Evolutionary conservation across 2,888 invertebrate species (phyloP), one percentile per base, ranked within the genome.

Genomic region (Eupithecia insigniata): DNA sequence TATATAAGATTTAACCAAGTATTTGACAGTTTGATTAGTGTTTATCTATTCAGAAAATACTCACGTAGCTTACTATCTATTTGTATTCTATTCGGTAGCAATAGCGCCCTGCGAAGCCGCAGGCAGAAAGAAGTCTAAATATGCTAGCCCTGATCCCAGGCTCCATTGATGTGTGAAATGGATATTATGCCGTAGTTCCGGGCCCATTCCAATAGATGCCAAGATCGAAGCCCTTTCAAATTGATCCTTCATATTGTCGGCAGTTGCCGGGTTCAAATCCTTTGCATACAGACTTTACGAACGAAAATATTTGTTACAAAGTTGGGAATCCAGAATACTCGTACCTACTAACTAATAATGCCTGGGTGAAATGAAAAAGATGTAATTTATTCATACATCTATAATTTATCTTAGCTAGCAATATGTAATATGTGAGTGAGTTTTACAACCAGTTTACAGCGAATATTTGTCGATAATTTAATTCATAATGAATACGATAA

Each of bases 121-220:
- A 51, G 51, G 22, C 55, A 55, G 55, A 5, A 14, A 55, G 55
- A 12, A 26, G 26, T 55, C 26, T 4, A 55, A 26, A 26, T 55
- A 55, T 26, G 26, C 14, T 55, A 26, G 55, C 26, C 55, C 26
- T 14, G 55, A 55, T 55, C 55, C 22, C 12, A 14, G 12, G 14
- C 55, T 55, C 55, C 55, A 55, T 26, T 55, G 26, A 55, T 26
- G 55, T 55, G 26, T 55, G 55, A 26, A 55, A 55, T 55, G 26
- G 55, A 26, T 55, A 55, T 10, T 51, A 2, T 12, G 26, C 55
- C 51, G 22, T 55, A 22, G 51, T 26, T 55, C 55, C 55, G 26
- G 26, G 5, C 26, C 55, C 55, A 55, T 55, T 55, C 26, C 22
- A 12, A 55, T 55, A 55, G 4, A 55, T n/a, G n/a, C n/a, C n/a